Base-by-base conservation (phyloP, 2,113 vertebrate species). In the Oenanthe melanoleuca region DNA sequence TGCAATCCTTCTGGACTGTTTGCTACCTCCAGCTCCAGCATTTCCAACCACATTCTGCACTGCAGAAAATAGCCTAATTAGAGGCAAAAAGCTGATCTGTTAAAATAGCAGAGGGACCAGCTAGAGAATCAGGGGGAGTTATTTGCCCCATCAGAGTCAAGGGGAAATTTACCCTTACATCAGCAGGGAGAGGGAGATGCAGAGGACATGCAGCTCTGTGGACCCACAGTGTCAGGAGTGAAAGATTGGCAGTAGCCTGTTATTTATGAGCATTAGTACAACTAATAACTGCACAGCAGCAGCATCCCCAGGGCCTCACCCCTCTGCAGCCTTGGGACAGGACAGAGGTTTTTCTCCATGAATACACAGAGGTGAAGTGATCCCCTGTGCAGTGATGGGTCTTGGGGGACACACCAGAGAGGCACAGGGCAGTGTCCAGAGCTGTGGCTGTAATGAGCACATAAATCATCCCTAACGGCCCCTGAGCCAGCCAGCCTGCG, bases 1-100 rank as follows among this genome's bases (percentile, higher is more conserved):
- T 94, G 89, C 77, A 72, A 92, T 38, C 93, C 93, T 92, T 91
- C 80, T 93, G 95, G 91, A 74, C 96, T 12, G 14, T 2, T 91
- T 12, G 0, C 69, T 73, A 87, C 93, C 91, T 92, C 94, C 50
- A 4, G 56, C 72, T 80, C 31, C 0, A 86, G 60, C 66, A 8
- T 29, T 91, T 53, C 86, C 93, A 91, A 18, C n/a, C 2, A 14
- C 45, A 10, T 14, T 92, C 83, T n/a, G 56, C 77, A 21, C 6
- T 1, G 15, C 86, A 87, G 49, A 93, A 91, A 96, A 94, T 65
- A 91, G 91, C 86, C 66, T 92, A 8, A 92, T 97, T 84, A 89
- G 44, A 87, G 57, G 65, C 45, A 91, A 81, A 91, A 89, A 79
- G 93, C 92, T 95, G 95, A 94, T 38, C 73, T 14, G n/a, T 52